Base-by-base conservation (phyloP, 1,140 invertebrate genomes). In the Euwallacea fornicatus region DNA sequence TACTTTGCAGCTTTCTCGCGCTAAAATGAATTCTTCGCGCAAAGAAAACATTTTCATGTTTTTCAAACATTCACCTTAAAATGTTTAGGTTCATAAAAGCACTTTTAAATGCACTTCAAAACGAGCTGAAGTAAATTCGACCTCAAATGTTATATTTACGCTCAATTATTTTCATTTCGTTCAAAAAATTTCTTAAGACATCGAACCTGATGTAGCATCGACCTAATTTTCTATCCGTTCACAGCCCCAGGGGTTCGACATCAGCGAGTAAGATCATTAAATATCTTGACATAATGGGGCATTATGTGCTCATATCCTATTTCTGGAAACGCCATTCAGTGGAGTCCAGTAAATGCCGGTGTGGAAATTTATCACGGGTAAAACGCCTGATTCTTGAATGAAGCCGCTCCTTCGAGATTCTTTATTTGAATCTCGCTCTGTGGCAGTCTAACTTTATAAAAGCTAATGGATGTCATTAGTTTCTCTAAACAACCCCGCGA, bases 301-400 rank as follows among this genome's bases (percentile, higher is more conserved):
- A 69, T 69, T 69, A 69, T 69, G 59, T 69, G 41, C 59, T 69
- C 58, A 69, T 69, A 69, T 69, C 58, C 59, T 69, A 69, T 69
- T 62, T 69, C 59, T 63, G 9, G 47, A 63, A 69, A 53, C 33
- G 61, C 58, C 67, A 62, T 69, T 69, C 58, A 62, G 44, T 59
- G 21, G 43, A 68, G 41, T 68, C 56, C 59, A 33, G 56, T 68
- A 60, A 68, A 68, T 43, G 64, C 54, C 53, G 33, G 33, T 66
- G 41, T 66, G n/a, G 33, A 66, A 66, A 66, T 66, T 66, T 66
- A 66, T 66, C 64, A 66, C 44, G 43, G 44, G 47, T 42, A 64
- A 64, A 64, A 13, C 10, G 53, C 50, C 56, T 16, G 41, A 46
- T 21, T 50, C 61, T 46, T 21, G 43, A 44, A 63, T 9, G 42